Percentiles rank a stretch among this genome's conserved stretches.
phyloP scores from a whole-genome alignment of 2,888 invertebrate genomes.

The Hyposoter didymator region DNA sequence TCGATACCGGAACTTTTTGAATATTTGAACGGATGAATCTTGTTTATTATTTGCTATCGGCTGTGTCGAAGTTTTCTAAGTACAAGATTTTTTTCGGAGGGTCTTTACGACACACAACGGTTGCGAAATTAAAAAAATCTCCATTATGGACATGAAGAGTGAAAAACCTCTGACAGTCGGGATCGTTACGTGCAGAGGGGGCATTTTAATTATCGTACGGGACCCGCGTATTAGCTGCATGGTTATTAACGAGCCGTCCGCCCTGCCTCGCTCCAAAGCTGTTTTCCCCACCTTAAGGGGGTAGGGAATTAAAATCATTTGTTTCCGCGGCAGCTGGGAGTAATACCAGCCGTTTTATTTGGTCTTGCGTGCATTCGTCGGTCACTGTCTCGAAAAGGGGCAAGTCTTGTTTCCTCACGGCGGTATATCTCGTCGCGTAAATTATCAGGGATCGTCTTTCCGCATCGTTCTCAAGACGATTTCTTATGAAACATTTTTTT shows the following conservation, averaged over 20 bases:
- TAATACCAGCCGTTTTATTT: conserved; percentile 69
- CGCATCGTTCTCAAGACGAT: not conserved
- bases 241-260: conserved; percentile 74
- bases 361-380: conserved; percentile 59
- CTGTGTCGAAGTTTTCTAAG: not conserved
- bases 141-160: conserved; percentile 18
- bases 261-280: conserved; percentile 52
- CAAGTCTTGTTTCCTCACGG: not conserved
- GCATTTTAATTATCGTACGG: conserved; percentile 77
- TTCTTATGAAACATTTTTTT: not conserved
- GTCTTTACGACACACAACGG: conserved; percentile 2
- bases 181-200: conserved; percentile 43
- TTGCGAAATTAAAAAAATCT: not conserved
- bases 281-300: conserved; percentile 38
- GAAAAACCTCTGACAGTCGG: conserved; percentile 43
- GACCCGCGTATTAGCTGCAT: conserved; percentile 70
- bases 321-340: conserved; percentile 72
- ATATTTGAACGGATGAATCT: not conserved
- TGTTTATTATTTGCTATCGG: not conserved
- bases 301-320: conserved; percentile 70
- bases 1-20: not conserved
- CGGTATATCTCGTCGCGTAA: conserved; percentile 39
- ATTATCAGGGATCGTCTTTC: not conserved
- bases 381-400: conserved; percentile 29
- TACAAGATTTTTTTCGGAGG: not conserved